A percentile compares a stretch with the other conserved stretches of the same genome.
phyloP scores from a whole-genome alignment of 2,888 invertebrate species.

The Achlya flavicornis region DNA sequence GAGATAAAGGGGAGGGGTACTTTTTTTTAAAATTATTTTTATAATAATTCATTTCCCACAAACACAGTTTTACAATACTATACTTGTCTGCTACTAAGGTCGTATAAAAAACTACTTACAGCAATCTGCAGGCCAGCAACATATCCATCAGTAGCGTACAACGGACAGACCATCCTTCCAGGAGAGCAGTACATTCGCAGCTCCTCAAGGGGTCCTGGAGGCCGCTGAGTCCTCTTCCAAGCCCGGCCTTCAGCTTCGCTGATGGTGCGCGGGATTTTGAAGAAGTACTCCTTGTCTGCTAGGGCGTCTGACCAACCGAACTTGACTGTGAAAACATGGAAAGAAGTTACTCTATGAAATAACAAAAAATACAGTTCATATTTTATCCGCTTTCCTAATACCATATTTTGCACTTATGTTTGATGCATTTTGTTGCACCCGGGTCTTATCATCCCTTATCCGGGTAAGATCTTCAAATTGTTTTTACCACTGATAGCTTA shows the following conservation, averaged over 20 bases:
- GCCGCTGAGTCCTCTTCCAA: constrained; percentile 66
- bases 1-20: no score
- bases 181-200: constrained; percentile 72
- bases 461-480: no score
- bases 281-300: constrained; percentile 74
- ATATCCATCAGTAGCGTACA: constrained; percentile 73
- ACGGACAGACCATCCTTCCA: constrained; percentile 65
- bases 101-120: constrained; percentile 49
- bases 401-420: no score
- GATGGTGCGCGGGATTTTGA: constrained; percentile 69
- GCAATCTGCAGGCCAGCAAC: constrained; percentile 74
- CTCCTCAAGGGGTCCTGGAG: constrained; percentile 63
- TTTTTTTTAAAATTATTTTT: no score
- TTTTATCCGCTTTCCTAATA: no score
- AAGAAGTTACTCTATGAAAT: neutral
- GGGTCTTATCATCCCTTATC: no score
- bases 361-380: neutral
- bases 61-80: no score
- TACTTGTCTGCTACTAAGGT: no score
- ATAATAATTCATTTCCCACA: no score
- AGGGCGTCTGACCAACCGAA: constrained; percentile 77
- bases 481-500: no score
- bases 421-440: no score
- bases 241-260: constrained; percentile 64
- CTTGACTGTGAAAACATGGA: constrained; percentile 55